phyloP scores from a whole-genome alignment of 2,797 vertebrate species.

The Peromyscus aztecus region DNA sequence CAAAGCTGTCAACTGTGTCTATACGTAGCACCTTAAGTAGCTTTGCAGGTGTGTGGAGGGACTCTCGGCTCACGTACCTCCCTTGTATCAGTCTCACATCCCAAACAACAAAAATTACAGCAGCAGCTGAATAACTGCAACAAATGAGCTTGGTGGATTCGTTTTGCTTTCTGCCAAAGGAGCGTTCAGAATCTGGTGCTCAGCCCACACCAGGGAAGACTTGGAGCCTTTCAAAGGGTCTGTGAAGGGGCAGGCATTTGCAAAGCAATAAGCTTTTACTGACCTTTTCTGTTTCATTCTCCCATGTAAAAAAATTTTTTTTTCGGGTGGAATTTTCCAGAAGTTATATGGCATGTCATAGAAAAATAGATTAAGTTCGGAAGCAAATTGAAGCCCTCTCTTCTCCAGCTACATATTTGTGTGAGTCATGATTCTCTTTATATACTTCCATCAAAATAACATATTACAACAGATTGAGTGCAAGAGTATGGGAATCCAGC shows the following conservation, averaged over 20 bases:
- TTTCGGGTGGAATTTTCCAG: slow-evolving; percentile 60
- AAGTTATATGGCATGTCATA: slow-evolving; percentile 16
- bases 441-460: slow-evolving; percentile 79
- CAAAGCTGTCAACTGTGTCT: neutral
- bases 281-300: slow-evolving; percentile 20
- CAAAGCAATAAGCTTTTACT: neutral
- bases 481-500: slow-evolving; percentile 71
- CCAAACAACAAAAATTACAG: neutral
- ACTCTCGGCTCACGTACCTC: neutral
- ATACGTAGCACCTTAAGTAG: neutral
- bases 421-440: slow-evolving; percentile 73
- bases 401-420: slow-evolving; percentile 55
- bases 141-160: neutral
- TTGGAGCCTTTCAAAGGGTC: neutral
- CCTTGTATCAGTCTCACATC: neutral
- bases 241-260: slow-evolving; percentile 1
- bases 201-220: neutral
- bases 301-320: neutral
- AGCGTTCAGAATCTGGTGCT: neutral
- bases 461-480: slow-evolving; percentile 73
- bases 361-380: slow-evolving; percentile 62
- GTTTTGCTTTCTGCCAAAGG: neutral
- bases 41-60: neutral
- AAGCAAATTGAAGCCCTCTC: slow-evolving; percentile 67
- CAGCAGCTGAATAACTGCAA: neutral